Base-by-base conservation (phyloP, 2,888 invertebrate species). In the Metalampra italica region DNA sequence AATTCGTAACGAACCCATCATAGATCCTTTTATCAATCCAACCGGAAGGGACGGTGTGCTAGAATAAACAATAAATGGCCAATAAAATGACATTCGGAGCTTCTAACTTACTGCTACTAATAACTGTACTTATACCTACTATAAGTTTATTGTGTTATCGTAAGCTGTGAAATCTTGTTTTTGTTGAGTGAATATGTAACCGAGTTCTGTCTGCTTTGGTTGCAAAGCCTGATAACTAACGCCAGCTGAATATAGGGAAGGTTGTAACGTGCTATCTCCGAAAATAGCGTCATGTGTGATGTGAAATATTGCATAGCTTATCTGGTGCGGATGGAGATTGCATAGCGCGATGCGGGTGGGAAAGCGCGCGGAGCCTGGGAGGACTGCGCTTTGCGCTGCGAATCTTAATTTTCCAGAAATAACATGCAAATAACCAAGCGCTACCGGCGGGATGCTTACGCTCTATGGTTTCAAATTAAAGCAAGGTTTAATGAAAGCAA, bases 331-430 rank as follows among this genome's bases (percentile, higher is more conserved):
- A 71, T 75, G 75, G 68, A 75, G 76, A 78, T 78, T 75, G 70
- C 72, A 63, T 60, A 22, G 57, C 64, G 57, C 57, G 36, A n/a
- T 7, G 2, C 39, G 66, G 59, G 56, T 58, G 54, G 54, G 48
- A 52, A 49, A 46, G 48, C 46, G 50, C 45, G 47, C 48, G 52
- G 49, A 45, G 54, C 48, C 47, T 39, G 54, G 49, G 53, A 36
- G 51, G 46, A 63, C 22, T 51, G 46, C 56, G 45, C 49, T 53
- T 51, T 51, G 62, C 65, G 62, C 58, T 53, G 61, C 66, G 71
- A 74, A 77, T 76, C 75, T 76, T 79, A 77, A 80, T 77, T 80
- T 77, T 65, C 65, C 59, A 64, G 68, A 62, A 77, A 77, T 80
- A 78, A 77, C 73, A 79, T 77, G 71, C 70, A 77, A 79, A 75